Conservation (phyloP, 2,113 vertebrate species). For the Talpa occidentalis region DNA sequence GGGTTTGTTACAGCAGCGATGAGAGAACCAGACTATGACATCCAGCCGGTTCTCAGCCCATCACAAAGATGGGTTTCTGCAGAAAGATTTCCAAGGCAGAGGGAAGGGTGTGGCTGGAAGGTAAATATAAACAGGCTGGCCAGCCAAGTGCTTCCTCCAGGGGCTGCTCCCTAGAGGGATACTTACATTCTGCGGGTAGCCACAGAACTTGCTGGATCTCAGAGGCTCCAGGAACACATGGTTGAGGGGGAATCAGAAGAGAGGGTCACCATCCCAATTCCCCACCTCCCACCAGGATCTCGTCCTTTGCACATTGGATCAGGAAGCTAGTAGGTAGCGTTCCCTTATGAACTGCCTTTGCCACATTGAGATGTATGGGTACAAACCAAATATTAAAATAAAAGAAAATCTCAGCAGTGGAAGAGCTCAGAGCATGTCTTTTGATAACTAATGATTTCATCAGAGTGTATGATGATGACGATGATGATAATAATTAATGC, state of each 20-base stretch:
- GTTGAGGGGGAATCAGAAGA: background rate
- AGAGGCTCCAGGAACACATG: background rate
- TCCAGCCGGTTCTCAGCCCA: background rate
- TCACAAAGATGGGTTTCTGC: background rate
- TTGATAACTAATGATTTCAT: constrained; percentile 1
- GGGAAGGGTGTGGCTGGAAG: background rate
- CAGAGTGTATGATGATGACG: background rate
- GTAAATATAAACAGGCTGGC: background rate
- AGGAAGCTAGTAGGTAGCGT: background rate
- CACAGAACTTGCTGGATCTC: background rate
- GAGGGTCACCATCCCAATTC: background rate
- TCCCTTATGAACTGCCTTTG: background rate
- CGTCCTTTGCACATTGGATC: background rate
- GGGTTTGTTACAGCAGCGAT: background rate
- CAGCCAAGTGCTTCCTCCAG: background rate
- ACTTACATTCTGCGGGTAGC: background rate
- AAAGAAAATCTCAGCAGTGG: background rate
- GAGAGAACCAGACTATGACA: background rate
- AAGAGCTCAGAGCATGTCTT: background rate
- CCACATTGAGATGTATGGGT: background rate
- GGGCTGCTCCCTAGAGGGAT: background rate
- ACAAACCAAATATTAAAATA: background rate
- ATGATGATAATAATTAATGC: constrained; percentile 23
- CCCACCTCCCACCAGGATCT: background rate
- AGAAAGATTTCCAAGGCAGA: background rate